phyloP scores from a whole-genome alignment of 1,140 invertebrate species.

The Nixonia krombeini region DNA sequence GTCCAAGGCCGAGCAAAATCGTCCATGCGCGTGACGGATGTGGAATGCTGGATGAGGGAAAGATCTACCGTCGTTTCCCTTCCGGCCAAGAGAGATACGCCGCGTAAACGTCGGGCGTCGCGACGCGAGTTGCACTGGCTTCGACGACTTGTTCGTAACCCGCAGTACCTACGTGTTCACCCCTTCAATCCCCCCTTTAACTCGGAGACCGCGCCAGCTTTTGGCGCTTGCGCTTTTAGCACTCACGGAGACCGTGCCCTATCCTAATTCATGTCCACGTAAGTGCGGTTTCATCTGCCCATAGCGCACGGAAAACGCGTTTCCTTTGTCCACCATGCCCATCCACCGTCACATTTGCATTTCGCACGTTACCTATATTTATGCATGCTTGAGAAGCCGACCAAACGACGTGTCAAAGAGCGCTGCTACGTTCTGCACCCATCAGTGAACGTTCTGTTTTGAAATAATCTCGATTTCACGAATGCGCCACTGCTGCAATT shows the following conservation, averaged over 20 bases:
- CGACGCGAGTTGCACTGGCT: conserved; percentile 63
- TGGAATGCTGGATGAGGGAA: no score
- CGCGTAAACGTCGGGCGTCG: conserved; percentile 51
- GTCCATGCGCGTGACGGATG: no score
- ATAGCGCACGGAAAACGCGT: conserved; percentile 31
- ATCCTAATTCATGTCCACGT: conserved; percentile 57
- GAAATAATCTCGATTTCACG: no score
- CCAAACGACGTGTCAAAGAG: background rate
- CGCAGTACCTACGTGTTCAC: conserved; percentile 53
- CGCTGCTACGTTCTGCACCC: background rate
- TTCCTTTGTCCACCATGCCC: conserved; percentile 15
- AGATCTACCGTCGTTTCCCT: no score
- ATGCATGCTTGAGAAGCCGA: background rate
- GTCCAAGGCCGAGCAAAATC: no score
- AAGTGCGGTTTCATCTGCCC: conserved; percentile 40
- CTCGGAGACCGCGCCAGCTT: conserved; percentile 45
- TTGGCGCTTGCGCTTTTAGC: conserved; percentile 57
- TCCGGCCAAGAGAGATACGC: background rate
- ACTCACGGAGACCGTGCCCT: conserved; percentile 45
- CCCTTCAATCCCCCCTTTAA: conserved; percentile 44
- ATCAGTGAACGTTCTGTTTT: background rate
- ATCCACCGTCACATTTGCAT: conserved; percentile 5
- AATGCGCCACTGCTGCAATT: no score
- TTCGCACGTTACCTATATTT: conserved; percentile 3
- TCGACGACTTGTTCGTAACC: conserved; percentile 56